Base-by-base conservation (phyloP, 2,797 vertebrate species). In the Brachymystax lenok region DNA sequence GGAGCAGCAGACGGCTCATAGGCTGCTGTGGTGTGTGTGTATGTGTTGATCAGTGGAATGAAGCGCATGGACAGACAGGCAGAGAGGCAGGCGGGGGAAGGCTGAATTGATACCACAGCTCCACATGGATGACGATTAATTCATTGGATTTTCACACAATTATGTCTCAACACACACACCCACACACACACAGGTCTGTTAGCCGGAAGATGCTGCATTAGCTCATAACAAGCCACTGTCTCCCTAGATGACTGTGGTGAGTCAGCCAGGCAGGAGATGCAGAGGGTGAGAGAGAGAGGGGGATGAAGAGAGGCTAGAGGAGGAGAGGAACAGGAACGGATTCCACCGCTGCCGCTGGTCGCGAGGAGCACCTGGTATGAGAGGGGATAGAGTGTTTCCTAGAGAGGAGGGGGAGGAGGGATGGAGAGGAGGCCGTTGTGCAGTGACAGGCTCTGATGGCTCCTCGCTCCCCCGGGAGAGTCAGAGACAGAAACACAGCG, bases 381-480 rank as follows among this genome's bases (percentile, higher is more conserved):
- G 56, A n/a, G 40, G 56, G 24, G 24, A 24, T 63, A 63, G 7
- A 63, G 59, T 27, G 59, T 63, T 27, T 24, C 24, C 59, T 24
- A 63, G 59, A 63, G 4, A 24, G 21, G 59, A 24, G 21, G 8
- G 40, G 59, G 24, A 63, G 59, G 24, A 63, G 59, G 24, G 52
- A 16, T 19, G 66, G 76, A 74, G 80, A 78, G 77, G 79, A 83
- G 10, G 89, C 89, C 80, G 83, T 82, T 82, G 78, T 81, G 90
- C 84, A 89, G 88, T 83, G 88, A 80, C 80, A 67, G 88, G 90
- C 80, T 87, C 90, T 92, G 88, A 93, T 93, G 91, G 92, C 91
- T 90, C 90, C 89, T 75, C 82, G 82, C 87, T 88, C 87, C 79
- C 79, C 86, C 79, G 82, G 77, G 85, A 80, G 86, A 77, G 80